Evolutionary conservation across 2,113 vertebrate species (phyloP), one percentile per base, ranked within the genome.

Genomic region (Percina caprodes): DNA sequence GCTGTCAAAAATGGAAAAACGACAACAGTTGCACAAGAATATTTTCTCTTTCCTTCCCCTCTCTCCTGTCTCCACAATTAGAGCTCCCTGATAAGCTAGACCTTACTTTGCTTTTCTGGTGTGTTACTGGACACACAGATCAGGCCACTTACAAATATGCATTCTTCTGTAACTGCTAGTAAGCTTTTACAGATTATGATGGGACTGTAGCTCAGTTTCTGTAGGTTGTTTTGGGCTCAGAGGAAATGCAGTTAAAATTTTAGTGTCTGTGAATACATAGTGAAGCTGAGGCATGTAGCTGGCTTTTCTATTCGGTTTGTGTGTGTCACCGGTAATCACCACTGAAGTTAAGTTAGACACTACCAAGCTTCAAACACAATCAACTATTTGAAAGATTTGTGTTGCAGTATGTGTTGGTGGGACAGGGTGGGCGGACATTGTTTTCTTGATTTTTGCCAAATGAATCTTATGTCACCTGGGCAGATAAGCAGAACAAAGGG

Each of bases 381-480:
- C 33, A 6, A 0, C 45, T 48, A 65, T 60, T 48, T 70, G 24
- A 58, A 46, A 60, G 46, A 72, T 82, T 65, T 48, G 35, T 35
- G 24, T 9, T 24, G 12, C 58, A 46, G 23, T 30, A 18, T 71
- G 72, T 65, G 62, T 81, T 79, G 81, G 33, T 66, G 26, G 48
- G 14, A 26, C 26, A 15, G 46, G 24, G 18, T 7, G 48, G 26
- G 7, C 1, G 23, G 65, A 21, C 45, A 21, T 21, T 30, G 45
- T 69, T 21, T 51, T 62, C 51, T 67, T 49, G 15, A 56, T 69
- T 77, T 68, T 75, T 69, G 15, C 54, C 26, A 12, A 8, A 68
- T 77, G 58, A 79, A 67, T 83, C 67, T 73, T 89, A 55, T 84
- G 69, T 85, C 76, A 85, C 72, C 82, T 84, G 83, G 79, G 48